A percentile compares a stretch with the other conserved stretches of the same genome.
Evolutionary conservation across 1,140 invertebrate genomes (phyloP).

Genomic region (Mamestra configurata): DNA sequence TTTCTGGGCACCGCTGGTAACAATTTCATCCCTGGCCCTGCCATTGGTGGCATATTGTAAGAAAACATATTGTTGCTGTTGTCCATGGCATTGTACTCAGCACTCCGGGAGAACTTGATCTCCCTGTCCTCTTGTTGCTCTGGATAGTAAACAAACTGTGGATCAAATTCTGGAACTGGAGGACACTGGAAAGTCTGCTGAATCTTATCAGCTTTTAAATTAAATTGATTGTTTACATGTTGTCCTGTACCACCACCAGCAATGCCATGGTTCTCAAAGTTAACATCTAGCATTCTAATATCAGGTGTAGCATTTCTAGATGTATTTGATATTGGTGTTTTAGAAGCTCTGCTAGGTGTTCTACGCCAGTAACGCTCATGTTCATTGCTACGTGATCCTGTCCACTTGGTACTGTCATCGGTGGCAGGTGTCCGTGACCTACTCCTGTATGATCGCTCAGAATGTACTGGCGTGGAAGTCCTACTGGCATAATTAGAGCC

Average conservation of each 20-base stretch:
- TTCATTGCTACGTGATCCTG: conserved; percentile 68
- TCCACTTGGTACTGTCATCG: conserved; percentile 74
- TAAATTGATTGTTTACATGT: conserved; percentile 67
- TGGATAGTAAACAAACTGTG: conserved; percentile 72
- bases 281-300: conserved; percentile 72
- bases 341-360: conserved; percentile 65
- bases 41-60: conserved; percentile 70
- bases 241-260: conserved; percentile 60
- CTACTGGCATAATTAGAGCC: conserved; percentile 73
- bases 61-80: conserved; percentile 70
- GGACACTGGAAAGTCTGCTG: conserved; percentile 69
- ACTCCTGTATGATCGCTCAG: conserved; percentile 83
- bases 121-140: conserved; percentile 80
- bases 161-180: conserved; percentile 72
- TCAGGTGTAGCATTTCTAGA: conserved; percentile 79
- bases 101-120: conserved; percentile 81
- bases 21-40: conserved; percentile 63
- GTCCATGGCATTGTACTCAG: conserved; percentile 77
- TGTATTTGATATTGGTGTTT: conserved; percentile 65
- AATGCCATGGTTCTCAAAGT: conserved; percentile 72
- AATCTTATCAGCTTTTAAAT: conserved; percentile 76
- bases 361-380: conserved; percentile 78
- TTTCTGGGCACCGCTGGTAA: conserved; percentile 65
- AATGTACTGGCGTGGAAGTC: conserved; percentile 78
- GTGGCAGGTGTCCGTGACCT: conserved; percentile 81